Evolutionary conservation across 2,888 invertebrate genomes (phyloP), one percentile per base, ranked within the genome.

Genomic region (Cataglyphis altisquamis): DNA sequence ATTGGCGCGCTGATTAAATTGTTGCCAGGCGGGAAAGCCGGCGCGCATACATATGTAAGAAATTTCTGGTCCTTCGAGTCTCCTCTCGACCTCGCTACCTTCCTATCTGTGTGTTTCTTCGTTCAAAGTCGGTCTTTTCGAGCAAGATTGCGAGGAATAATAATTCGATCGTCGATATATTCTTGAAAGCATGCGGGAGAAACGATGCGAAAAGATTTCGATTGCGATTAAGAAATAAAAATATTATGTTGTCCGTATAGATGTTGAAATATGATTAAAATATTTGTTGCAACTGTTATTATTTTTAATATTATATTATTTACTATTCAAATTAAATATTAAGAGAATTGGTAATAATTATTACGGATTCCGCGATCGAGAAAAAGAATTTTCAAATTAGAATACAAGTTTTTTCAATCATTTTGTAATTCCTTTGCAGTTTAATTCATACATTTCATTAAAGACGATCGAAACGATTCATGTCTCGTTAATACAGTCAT

Each of bases 1-100:
- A 89, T 90, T 90, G 90, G 84, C 84, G 85, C 88, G 88, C 87
- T 87, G 89, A 89, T 89, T 89, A 89, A 89, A 89, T 89, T 88
- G 90, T 89, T 88, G 89, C 89, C 84, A 67, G 77, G 82, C 81
- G 84, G 82, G 89, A 75, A 83, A 87, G 41, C 60, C 78, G 68
- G 62, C 67, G 48, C 64, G 41, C 57, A 45, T 77, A 82, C 75
- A 63, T 73, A 82, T 32, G 55, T 82, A 82, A 82, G 82, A 82
- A 82, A 82, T 60, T 67, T 82, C 77, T 57, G 64, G 67, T 52
- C 66, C 55, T 57, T 64, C 78, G 52, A 29, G 32, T 39, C 52
- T 32, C 63, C 29, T 18, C 21, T 10, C 21, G 41, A 45, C 21
- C 21, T 21, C 32, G 12, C 10, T 18, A 10, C 57, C 39, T 36